Evolutionary conservation across 2,113 vertebrate genomes (phyloP), one percentile per base, ranked within the genome.

Genomic region (Podarcis cretensis): DNA sequence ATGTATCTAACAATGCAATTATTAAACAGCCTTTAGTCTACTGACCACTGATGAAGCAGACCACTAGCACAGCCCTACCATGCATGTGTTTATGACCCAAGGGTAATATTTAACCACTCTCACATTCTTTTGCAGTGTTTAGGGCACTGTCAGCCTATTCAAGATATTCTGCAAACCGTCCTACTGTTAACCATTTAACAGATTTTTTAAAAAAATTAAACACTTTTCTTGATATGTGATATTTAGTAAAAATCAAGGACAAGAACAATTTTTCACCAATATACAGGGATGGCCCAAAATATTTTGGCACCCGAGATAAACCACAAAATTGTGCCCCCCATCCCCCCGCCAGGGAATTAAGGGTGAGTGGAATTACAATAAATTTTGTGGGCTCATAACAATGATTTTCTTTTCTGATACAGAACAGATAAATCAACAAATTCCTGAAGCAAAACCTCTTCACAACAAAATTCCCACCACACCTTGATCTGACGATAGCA

Each of bases 81-180:
- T 27, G 2, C 30, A 43, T 14, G 9, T 32, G 7, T 32, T 83
- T 1, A 32, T 86, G 84, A 91, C 59, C 71, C 89, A 21, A 5
- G 27, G 35, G 30, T 10, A 84, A 90, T 87, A 43, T 37, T 88
- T 27, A 54, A 90, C 73, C 20, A 76, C 43, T 89, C 77, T 8
- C 0, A 84, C n/a, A 14, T 79, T 78, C 74, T 76, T 30, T 87
- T 0, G 0, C 76, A n/a, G 48, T 77, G 85, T 65, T 43, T 71
- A 71, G 13, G 23, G 5, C 10, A 30, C 18, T 43, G n/a, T 35
- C 21, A 65, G 37, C 27, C 57, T 16, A n/a, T 13, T 37, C n/a
- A 69, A 71, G 57, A 35, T 4, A 65, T 63, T 63, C 32, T 54
- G 18, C 86, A n/a, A 65, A 63, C 18, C 43, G 18, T 63, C 14